Conservation (phyloP, 2,888 invertebrate genomes). For the Drosophila rellima region DNA sequence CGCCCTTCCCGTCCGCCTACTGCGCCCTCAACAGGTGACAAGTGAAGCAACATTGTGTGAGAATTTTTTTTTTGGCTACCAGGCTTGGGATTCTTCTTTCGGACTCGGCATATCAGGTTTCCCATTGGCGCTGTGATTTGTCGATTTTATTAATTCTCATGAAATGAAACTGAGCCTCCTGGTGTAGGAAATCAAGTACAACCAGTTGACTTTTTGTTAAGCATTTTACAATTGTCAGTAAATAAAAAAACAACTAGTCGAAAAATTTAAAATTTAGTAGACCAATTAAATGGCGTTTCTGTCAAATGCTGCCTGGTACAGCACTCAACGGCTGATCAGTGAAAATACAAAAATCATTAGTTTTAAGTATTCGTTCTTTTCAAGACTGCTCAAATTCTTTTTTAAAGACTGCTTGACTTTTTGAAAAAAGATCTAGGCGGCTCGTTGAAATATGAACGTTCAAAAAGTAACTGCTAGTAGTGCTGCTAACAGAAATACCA, state of each 20-base stretch:
- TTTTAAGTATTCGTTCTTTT: no score
- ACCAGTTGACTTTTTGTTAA: conserved; percentile 18
- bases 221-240: neutral
- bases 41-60: conserved; percentile 65
- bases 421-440: neutral
- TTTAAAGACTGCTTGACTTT: neutral
- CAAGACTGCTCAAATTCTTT: neutral
- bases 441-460: neutral
- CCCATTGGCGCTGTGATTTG: conserved; percentile 77
- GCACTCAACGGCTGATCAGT: neutral
- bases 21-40: conserved; percentile 75
- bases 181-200: conserved; percentile 14
- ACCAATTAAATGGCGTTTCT: neutral
- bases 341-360: neutral
- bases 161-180: conserved; percentile 63
- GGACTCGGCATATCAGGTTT: conserved; percentile 68
- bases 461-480: neutral
- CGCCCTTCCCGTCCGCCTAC: conserved; percentile 17
- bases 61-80: conserved; percentile 63
- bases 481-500: conserved; percentile 31
- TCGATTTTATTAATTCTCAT: conserved; percentile 74
- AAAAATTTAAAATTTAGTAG: neutral
- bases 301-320: neutral
- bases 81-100: conserved; percentile 43
- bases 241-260: conserved; percentile 30